A percentile compares a stretch with the other conserved stretches of the same genome.
These are phyloP conservation scores for Drosophila auraria DNA, from an alignment of 1,140 invertebrate species.

Conservation along the genomic window DNA sequence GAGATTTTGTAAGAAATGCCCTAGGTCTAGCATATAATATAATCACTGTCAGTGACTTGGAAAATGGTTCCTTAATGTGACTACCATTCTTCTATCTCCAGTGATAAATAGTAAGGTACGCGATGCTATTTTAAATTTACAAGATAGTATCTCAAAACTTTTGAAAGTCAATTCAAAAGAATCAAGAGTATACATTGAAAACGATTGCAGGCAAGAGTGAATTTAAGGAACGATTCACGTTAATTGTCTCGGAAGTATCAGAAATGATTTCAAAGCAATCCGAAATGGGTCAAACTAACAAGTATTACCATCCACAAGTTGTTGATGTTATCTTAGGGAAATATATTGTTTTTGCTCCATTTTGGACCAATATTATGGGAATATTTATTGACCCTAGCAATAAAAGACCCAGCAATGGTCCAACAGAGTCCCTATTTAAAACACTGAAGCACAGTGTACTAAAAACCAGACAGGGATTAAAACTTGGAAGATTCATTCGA, in stretches of 20 bases:
- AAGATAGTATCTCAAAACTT: neutral
- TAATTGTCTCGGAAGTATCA: too few relatives aligned
- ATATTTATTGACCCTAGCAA: conserved; percentile 4
- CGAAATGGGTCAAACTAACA: neutral
- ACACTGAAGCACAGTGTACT: too few relatives aligned
- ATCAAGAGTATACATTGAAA: too few relatives aligned
- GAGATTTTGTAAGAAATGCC: neutral
- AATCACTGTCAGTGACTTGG: too few relatives aligned
- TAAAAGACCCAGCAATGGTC: too few relatives aligned
- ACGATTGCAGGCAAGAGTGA: too few relatives aligned
- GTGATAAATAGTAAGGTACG: neutral
- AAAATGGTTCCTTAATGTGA: neutral
- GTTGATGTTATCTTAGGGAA: conserved; percentile 11
- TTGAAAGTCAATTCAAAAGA: neutral
- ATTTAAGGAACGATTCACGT: too few relatives aligned
- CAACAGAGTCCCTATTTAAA: too few relatives aligned
- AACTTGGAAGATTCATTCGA: too few relatives aligned
- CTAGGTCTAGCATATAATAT: conserved; percentile 5
- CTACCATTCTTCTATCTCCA: neutral
- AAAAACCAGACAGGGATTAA: too few relatives aligned
- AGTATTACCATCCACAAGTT: neutral
- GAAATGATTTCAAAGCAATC: neutral
- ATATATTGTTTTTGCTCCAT: conserved; percentile 11
- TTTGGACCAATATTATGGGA: conserved; percentile 8
- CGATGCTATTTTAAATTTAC: too few relatives aligned